These are phyloP conservation scores for Hippocampus guttulatus DNA, from an alignment of 2,113 vertebrate genomes.

Conservation along the genomic window DNA sequence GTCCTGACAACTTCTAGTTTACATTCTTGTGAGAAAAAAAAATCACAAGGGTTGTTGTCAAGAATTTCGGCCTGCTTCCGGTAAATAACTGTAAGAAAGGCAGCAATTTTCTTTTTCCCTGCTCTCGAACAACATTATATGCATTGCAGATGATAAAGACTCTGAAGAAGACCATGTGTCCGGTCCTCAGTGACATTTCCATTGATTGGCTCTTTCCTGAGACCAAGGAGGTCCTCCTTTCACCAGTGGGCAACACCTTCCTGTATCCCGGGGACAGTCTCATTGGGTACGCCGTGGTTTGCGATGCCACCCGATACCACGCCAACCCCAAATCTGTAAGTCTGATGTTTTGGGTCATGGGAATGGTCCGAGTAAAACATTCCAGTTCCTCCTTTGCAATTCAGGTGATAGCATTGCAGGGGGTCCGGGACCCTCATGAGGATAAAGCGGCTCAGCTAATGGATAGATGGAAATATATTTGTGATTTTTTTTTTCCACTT, in stretches of 20 bases:
- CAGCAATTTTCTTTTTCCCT: neutral
- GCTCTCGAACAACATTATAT: constrained; percentile 1
- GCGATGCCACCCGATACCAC: constrained; percentile 80
- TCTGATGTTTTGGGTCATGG: constrained; percentile 11
- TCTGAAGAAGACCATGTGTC: constrained; percentile 88
- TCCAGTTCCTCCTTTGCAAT: no score
- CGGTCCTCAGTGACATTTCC: constrained; percentile 84
- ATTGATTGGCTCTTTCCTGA: constrained; percentile 94
- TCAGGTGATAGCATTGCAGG: no score
- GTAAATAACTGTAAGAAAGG: neutral
- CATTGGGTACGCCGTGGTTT: constrained; percentile 83
- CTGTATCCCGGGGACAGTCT: constrained; percentile 90
- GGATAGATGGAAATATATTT: no score
- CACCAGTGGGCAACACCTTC: constrained; percentile 79
- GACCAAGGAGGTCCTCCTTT: constrained; percentile 85
- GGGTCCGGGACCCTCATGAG: no score
- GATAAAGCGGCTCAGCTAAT: no score
- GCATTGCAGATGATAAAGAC: constrained; percentile 85
- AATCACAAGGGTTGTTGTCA: no score
- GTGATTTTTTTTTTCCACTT: no score
- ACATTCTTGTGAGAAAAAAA: no score
- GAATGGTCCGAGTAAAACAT: no score
- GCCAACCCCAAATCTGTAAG: constrained; percentile 83
- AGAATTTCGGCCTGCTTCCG: neutral
- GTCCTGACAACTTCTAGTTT: no score